Evolutionary conservation across 2,797 vertebrate species (phyloP).

Genomic region (Discoglossus pictus): DNA sequence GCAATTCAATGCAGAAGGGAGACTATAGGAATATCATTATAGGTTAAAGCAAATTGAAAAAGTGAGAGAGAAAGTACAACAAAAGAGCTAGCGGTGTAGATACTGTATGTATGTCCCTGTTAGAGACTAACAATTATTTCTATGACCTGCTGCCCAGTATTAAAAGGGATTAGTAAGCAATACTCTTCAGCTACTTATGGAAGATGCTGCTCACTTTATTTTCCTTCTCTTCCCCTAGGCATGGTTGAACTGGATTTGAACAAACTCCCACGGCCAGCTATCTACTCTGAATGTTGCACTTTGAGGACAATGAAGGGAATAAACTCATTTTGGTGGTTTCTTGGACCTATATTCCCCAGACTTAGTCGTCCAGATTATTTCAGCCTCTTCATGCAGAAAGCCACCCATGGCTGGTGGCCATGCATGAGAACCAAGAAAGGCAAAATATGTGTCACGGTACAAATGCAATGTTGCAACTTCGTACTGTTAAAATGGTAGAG

Average conservation of each 20-base stretch:
- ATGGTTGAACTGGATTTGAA: slow-evolving; percentile 65
- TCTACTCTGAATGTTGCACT: slow-evolving; percentile 46
- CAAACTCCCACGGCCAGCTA: slow-evolving; percentile 52
- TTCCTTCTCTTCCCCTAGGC: slow-evolving; percentile 45
- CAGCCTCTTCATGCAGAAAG: slow-evolving; percentile 63
- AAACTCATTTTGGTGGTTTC: background rate
- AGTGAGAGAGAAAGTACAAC: too few relatives aligned
- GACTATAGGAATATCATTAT: too few relatives aligned
- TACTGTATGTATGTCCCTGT: too few relatives aligned
- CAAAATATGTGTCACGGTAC: slow-evolving; percentile 61
- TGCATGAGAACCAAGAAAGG: slow-evolving; percentile 53
- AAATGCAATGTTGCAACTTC: background rate
- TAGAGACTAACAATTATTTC: too few relatives aligned
- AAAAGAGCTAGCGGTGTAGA: too few relatives aligned
- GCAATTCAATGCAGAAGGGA: too few relatives aligned
- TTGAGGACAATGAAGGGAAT: background rate
- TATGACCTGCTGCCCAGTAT: background rate
- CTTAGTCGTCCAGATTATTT: background rate
- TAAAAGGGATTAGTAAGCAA: too few relatives aligned
- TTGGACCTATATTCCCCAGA: background rate
- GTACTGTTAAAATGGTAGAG: too few relatives aligned
- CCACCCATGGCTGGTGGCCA: slow-evolving; percentile 69
- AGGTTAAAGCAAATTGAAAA: too few relatives aligned
- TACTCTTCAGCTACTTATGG: too few relatives aligned
- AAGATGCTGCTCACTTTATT: too few relatives aligned